These are phyloP conservation scores for Pycnonotus jocosus DNA, from an alignment of 2,113 vertebrate species.

Conservation along the genomic window DNA sequence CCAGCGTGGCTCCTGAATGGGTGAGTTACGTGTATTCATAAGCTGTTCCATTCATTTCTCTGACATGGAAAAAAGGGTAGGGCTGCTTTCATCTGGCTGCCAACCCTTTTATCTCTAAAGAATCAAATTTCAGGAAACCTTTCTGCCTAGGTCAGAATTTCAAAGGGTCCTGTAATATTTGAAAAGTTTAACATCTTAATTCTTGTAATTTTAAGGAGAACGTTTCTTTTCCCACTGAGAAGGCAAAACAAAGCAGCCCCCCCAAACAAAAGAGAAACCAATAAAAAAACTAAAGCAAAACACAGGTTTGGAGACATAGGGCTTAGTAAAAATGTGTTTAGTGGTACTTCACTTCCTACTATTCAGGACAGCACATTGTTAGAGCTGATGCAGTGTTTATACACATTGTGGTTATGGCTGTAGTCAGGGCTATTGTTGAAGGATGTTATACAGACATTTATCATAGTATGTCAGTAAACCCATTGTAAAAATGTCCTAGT, in stretches of 20 bases:
- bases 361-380: conserved; percentile 70
- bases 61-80: conserved; percentile 28
- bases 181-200: conserved; percentile 43
- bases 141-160: conserved; percentile 69
- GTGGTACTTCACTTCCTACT: conserved; percentile 66
- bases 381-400: conserved; percentile 68
- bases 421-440: conserved; percentile 67
- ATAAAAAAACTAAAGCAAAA: neutral
- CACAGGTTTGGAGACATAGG: neutral
- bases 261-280: neutral
- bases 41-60: conserved; percentile 57
- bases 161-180: conserved; percentile 65
- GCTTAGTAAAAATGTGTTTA: conserved; percentile 28
- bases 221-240: neutral
- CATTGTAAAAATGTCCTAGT: conserved; percentile 78
- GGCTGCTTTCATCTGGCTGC: conserved; percentile 64
- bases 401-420: conserved; percentile 58
- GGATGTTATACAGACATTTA: conserved; percentile 70
- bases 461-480: conserved; percentile 71
- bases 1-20: conserved; percentile 58
- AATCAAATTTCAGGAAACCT: conserved; percentile 77
- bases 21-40: conserved; percentile 46
- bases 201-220: conserved; percentile 20
- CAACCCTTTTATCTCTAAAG: conserved; percentile 69
- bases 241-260: neutral